Evolutionary conservation across 2,113 vertebrate genomes (phyloP).

Genomic region (Eubucco bourcierii): DNA sequence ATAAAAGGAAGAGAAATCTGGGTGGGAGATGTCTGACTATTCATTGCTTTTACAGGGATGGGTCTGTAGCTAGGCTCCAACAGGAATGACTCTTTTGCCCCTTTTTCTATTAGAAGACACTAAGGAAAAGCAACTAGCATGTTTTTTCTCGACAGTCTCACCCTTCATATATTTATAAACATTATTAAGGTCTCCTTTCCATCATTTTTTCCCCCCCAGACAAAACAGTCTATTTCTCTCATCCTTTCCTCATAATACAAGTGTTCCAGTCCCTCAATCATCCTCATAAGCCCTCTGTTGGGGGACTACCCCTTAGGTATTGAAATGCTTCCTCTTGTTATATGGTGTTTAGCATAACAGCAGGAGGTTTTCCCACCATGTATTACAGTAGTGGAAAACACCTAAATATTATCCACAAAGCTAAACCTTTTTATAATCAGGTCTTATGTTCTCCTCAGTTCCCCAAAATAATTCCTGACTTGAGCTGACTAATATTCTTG

Average conservation of each 20-base stretch:
- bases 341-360: background rate
- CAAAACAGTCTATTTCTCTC: too few species aligned
- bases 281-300: too few species aligned
- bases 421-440: conserved; percentile 34
- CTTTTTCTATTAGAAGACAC: too few species aligned
- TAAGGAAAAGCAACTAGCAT: too few species aligned
- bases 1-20: background rate
- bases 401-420: background rate
- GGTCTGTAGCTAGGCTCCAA: background rate
- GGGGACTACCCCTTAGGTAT: too few species aligned
- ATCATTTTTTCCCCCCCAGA: too few species aligned
- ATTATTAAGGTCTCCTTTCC: too few species aligned
- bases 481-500: conserved; percentile 42
- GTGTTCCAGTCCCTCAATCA: too few species aligned
- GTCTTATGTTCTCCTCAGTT: conserved; percentile 5
- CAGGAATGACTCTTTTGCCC: too few species aligned
- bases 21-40: background rate
- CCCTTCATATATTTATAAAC: too few species aligned
- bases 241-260: too few species aligned
- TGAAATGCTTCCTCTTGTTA: background rate
- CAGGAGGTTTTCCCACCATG: background rate
- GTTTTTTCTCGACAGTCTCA: too few species aligned
- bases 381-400: conserved; percentile 12
- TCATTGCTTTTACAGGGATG: background rate
- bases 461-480: conserved; percentile 24